These are phyloP conservation scores for Diplodus sargus DNA, from an alignment of 2,797 vertebrate genomes.

Conservation along the genomic window DNA sequence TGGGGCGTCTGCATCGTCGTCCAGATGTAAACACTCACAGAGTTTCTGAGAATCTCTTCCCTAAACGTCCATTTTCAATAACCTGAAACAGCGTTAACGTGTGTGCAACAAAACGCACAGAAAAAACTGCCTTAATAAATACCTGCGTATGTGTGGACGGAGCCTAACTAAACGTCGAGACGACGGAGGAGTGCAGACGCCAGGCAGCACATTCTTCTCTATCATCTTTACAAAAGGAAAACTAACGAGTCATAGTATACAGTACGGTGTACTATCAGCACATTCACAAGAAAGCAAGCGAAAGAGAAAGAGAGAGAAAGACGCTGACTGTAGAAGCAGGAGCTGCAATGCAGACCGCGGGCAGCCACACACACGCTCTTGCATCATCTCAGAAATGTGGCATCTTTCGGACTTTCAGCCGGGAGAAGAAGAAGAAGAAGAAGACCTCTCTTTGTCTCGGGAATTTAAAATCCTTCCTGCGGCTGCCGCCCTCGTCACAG, in stretches of 20 bases:
- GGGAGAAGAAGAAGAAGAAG: background rate
- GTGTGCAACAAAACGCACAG: too few relatives aligned
- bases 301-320: slow-evolving; percentile 31
- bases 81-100: too few relatives aligned
- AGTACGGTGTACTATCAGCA: slow-evolving; percentile 53
- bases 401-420: slow-evolving; percentile 35
- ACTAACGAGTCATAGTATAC: slow-evolving; percentile 23
- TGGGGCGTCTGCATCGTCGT: too few relatives aligned
- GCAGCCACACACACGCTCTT: slow-evolving; percentile 55
- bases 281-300: slow-evolving; percentile 33
- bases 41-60: too few relatives aligned
- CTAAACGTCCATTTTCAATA: too few relatives aligned
- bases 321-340: slow-evolving; percentile 64
- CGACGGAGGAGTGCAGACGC: background rate
- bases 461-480: background rate
- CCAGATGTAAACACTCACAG: too few relatives aligned
- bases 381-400: slow-evolving; percentile 62
- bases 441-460: background rate
- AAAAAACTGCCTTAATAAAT: too few relatives aligned
- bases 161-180: slow-evolving; percentile 1
- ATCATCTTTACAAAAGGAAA: slow-evolving; percentile 3
- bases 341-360: slow-evolving; percentile 81
- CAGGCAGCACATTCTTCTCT: slow-evolving; percentile 4
- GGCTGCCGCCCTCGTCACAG: slow-evolving; percentile 7
- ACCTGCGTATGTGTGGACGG: too few relatives aligned